Evolutionary conservation across 2,113 vertebrate genomes (phyloP), one percentile per base, ranked within the genome.

Genomic region (Thomomys bottae): DNA sequence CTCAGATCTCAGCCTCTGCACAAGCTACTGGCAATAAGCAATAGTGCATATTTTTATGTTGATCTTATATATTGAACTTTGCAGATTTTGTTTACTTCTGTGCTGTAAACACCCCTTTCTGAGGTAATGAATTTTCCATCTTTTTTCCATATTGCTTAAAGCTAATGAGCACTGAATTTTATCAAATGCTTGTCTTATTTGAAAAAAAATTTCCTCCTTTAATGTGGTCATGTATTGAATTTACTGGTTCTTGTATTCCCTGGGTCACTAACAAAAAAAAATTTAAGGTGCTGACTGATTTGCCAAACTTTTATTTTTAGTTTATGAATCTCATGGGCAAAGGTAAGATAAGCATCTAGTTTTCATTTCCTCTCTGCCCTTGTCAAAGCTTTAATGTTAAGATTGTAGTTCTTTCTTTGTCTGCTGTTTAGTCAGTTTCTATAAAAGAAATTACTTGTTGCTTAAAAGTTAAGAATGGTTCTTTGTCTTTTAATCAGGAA

Each of bases 251-350:
- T 93, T 87, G 14, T 40, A 71, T 77, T 68, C 18, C 34, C 64
- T 71, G 71, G 30, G 6, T 91, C n/a, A 57, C 21, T 54, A 34
- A 18, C 59, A 70, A 67, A 67, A 66, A 64, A 64, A 63, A 42
- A 3, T 20, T 34, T 73, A 66, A 64, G 17, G 63, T 81, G 30
- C 30, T 63, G n/a, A n/a, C 49, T 80, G 7, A 40, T 91, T 67
- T 79, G 34, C 36, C 77, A 66, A 3, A 45, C 81, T 82, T 86
- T 91, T 54, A 87, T 82, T 86, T 91, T 54, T 82, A 40, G 24
- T 68, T 76, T 89, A 42, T 87, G 6, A 26, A 38, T 67, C 66
- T 84, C 8, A 12, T 79, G 5, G 66, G 88, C 7, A 61, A 24
- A 88, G 26, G n/a, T 78, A 45, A 84, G 61, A 90, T 72, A 80